phyloP scores from a whole-genome alignment of 2,888 invertebrate genomes.

The Hetaerina titia region DNA sequence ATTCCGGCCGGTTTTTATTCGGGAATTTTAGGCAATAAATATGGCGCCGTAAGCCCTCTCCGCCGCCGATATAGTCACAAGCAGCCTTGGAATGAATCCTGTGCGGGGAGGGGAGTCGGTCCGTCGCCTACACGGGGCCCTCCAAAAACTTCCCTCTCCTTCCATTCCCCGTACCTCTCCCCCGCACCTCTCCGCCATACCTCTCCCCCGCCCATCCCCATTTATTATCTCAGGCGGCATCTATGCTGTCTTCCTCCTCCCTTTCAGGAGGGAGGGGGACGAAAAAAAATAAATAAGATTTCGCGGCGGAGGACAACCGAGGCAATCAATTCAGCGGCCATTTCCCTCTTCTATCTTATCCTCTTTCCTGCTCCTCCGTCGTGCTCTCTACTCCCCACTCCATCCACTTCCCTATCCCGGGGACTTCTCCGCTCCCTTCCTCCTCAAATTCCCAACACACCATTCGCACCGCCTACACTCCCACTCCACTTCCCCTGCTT shows the following conservation, averaged over 20 bases:
- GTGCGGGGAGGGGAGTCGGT: not conserved
- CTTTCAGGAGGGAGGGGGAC: not conserved
- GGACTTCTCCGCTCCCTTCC: no score
- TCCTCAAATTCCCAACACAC: no score
- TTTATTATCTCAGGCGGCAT: not conserved
- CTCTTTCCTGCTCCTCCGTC: not conserved
- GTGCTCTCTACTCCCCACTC: not conserved
- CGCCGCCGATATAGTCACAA: conserved; percentile 7
- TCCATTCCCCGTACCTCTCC: not conserved
- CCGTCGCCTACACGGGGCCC: not conserved
- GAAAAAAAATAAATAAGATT: not conserved
- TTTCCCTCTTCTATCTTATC: not conserved
- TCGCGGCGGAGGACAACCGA: conserved; percentile 10
- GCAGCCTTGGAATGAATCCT: conserved; percentile 27
- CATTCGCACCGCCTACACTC: no score
- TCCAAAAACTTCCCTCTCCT: not conserved
- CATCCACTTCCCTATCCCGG: not conserved
- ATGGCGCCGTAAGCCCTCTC: not conserved
- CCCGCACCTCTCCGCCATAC: not conserved
- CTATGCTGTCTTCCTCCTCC: not conserved
- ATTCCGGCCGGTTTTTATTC: not conserved
- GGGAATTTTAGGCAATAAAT: conserved; percentile 18
- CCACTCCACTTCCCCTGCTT: no score
- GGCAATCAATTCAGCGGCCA: conserved; percentile 31
- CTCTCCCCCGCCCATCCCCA: not conserved